phyloP scores from a whole-genome alignment of 2,888 invertebrate genomes.

The Miltochrista miniata region DNA sequence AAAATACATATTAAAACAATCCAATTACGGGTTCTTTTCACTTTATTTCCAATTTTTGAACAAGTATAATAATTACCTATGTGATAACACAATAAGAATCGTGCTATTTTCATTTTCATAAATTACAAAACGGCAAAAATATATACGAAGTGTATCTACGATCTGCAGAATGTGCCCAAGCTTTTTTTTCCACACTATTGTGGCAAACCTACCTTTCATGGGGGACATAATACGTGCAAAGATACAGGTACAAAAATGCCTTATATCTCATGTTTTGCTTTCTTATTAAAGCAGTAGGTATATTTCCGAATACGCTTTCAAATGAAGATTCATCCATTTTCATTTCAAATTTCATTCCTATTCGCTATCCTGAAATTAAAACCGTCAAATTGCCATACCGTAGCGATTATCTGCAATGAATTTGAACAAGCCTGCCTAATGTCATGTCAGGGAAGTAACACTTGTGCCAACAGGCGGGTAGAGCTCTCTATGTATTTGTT shows the following conservation, averaged over 20 bases:
- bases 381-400: slow-evolving; percentile 1
- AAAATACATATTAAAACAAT: slow-evolving; percentile 29
- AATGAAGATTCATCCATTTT: too few species aligned
- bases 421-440: slow-evolving; percentile 14
- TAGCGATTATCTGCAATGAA: slow-evolving; percentile 16
- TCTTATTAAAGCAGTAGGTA: too few species aligned
- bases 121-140: background rate
- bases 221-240: too few species aligned
- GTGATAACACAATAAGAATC: background rate
- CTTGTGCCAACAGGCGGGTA: slow-evolving; percentile 6
- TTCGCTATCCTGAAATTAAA: background rate
- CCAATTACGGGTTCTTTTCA: slow-evolving; percentile 16
- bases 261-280: too few species aligned
- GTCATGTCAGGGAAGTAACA: slow-evolving; percentile 20
- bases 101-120: background rate
- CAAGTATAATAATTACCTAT: too few species aligned
- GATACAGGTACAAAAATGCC: too few species aligned
- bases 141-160: too few species aligned
- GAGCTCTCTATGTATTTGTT: slow-evolving; percentile 12
- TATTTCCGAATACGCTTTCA: too few species aligned
- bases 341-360: background rate
- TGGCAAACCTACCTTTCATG: too few species aligned
- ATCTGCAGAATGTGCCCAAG: too few species aligned
- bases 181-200: too few species aligned
- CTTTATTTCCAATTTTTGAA: slow-evolving; percentile 11